Evolutionary conservation across 2,888 invertebrate species (phyloP), one percentile per base, ranked within the genome.

Genomic region (Aproaerema taeniolella): DNA sequence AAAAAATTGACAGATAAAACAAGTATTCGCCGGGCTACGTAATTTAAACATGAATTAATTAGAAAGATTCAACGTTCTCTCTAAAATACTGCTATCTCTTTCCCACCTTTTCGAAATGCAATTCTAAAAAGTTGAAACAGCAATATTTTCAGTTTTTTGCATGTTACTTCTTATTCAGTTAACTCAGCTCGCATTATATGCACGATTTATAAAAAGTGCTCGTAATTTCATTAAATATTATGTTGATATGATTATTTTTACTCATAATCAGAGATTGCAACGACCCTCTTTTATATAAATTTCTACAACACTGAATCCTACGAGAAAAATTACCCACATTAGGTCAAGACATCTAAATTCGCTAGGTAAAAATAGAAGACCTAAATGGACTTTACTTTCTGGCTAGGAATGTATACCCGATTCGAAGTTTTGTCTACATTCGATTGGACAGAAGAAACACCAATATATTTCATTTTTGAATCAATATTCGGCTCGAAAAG

Each of bases 241-340:
- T 42, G 41, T 39, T 46, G 46, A 46, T 54, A 61, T 60, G 62
- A 58, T 49, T 57, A 9, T 26, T 26, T 20, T 26, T 9, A 26
- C 26, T 6, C 26, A n/a, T 26, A 5, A 16, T 28, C 16, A 61
- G 45, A 46, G 53, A 59, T 61, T 59, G 60, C 60, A 59, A 45
- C 50, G 15, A 42, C 47, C 56, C 51, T 50, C 13, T 20, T 24
- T 36, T 24, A 41, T 24, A 9, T 26, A 25, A 13, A 36, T 28
- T 36, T 7, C 28, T 36, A 29, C 29, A n/a, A n/a, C n/a, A n/a
- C n/a, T 15, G 4, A 3, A 28, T 29, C 36, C 28, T 36, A 36
- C 12, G 15, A 29, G 12, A 36, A 24, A 35, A 2, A 2, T 30
- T 11, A 29, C 15, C 15, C 29, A 29, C 16, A 25, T 25, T 25